These are phyloP conservation scores for Drosophila bocki DNA, from an alignment of 1,140 invertebrate species.

Conservation along the genomic window DNA sequence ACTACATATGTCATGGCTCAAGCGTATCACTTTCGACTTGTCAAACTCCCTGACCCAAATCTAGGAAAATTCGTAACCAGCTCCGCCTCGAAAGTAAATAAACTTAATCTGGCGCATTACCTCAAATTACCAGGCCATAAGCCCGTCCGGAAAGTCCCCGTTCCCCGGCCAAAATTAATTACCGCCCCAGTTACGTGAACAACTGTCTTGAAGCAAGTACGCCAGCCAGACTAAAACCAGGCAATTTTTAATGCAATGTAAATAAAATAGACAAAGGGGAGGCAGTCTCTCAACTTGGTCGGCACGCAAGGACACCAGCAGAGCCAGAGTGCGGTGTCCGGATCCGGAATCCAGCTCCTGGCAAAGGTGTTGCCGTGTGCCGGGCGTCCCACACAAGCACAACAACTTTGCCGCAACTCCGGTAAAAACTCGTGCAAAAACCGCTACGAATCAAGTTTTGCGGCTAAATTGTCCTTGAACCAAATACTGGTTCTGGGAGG, in stretches of 20 bases:
- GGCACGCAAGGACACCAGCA: constrained; percentile 66
- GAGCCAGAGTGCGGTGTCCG: constrained; percentile 3
- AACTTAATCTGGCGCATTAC: constrained; percentile 38
- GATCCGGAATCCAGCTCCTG: constrained; percentile 30
- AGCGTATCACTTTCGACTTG: constrained; percentile 49
- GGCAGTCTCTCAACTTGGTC: constrained; percentile 49
- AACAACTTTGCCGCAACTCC: constrained; percentile 46
- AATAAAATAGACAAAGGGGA: constrained; percentile 54
- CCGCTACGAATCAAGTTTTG: constrained; percentile 73
- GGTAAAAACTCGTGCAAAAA: constrained; percentile 55
- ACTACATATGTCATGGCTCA: background rate
- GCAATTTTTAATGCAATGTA: constrained; percentile 66
- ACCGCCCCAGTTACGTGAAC: constrained; percentile 48
- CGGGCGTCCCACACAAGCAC: constrained; percentile 15
- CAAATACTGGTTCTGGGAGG: constrained; percentile 43
- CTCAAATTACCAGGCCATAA: constrained; percentile 49
- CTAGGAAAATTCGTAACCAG: constrained; percentile 40
- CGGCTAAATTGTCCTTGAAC: constrained; percentile 72
- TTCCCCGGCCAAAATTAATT: constrained; percentile 60
- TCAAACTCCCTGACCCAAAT: constrained; percentile 58
- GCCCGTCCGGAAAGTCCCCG: constrained; percentile 22
- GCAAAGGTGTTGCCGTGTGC: constrained; percentile 67
- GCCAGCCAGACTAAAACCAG: constrained; percentile 32
- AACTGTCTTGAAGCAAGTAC: constrained; percentile 31
- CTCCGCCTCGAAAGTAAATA: constrained; percentile 26